Conservation (phyloP, 2,797 vertebrate genomes). For the Eleutherodactylus coqui region DNA sequence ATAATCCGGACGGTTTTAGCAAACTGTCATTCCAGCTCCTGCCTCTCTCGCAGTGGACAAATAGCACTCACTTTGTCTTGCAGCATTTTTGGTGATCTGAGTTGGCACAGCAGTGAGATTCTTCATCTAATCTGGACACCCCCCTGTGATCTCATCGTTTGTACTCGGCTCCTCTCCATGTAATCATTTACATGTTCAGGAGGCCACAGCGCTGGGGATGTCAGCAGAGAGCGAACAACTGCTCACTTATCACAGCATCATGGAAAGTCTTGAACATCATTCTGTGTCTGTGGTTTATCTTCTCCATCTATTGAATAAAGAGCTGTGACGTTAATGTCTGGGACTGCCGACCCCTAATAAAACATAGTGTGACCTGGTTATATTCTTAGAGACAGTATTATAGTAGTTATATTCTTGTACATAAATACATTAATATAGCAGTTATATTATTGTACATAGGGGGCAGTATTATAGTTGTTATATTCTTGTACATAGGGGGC, state of each 20-base stretch:
- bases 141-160: constrained; percentile 50
- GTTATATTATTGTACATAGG: background rate
- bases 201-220: constrained; percentile 7
- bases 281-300: background rate
- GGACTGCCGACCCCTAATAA: background rate
- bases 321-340: background rate
- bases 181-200: constrained; percentile 36
- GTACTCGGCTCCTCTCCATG: constrained; percentile 55
- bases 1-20: constrained; percentile 59
- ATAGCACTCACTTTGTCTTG: constrained; percentile 37
- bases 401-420: background rate
- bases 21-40: constrained; percentile 52
- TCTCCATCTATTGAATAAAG: background rate
- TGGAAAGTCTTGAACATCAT: background rate
- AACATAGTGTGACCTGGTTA: background rate
- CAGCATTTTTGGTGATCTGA: background rate
- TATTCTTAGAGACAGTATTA: background rate
- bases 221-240: background rate
- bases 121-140: constrained; percentile 46
- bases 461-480: background rate
- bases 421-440: background rate
- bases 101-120: constrained; percentile 9
- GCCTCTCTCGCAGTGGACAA: constrained; percentile 8
- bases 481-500: too few relatives aligned
- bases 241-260: constrained; percentile 4